Evolutionary conservation across 2,113 vertebrate genomes (phyloP).

Genomic region (Psettodes erumei): DNA sequence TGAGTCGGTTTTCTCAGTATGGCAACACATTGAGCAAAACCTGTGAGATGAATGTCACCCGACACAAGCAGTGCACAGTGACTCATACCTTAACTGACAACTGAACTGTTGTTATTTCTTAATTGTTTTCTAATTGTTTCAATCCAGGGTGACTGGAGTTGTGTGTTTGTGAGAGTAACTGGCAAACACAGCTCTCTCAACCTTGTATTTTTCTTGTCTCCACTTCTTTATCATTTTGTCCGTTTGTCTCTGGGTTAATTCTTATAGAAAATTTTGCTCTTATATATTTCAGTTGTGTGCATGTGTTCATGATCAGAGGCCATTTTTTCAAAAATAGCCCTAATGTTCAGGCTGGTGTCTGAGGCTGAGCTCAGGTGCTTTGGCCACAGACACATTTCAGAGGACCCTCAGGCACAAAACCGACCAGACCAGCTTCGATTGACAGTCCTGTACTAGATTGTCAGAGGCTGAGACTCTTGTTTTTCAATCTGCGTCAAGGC

Average conservation of each 20-base stretch:
- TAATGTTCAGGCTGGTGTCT: neutral
- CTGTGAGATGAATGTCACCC: neutral
- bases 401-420: constrained; percentile 23
- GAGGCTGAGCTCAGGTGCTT: neutral
- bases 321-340: no score
- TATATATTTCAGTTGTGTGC: neutral
- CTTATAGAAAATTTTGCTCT: neutral
- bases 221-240: neutral
- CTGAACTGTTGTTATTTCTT: neutral
- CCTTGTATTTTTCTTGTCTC: neutral
- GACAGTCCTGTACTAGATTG: neutral
- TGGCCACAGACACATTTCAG: constrained; percentile 42
- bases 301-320: no score
- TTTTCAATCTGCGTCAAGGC: constrained; percentile 30
- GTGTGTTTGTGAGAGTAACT: neutral
- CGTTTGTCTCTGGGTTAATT: no score
- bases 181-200: neutral
- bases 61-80: neutral
- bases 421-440: constrained; percentile 7
- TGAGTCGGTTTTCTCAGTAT: constrained; percentile 50
- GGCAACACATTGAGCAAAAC: neutral
- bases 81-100: neutral
- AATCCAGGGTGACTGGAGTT: constrained; percentile 7
- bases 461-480: neutral
- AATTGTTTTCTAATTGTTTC: constrained; percentile 4